Conservation (phyloP, 2,888 invertebrate genomes). For the Conistra vaccinii region DNA sequence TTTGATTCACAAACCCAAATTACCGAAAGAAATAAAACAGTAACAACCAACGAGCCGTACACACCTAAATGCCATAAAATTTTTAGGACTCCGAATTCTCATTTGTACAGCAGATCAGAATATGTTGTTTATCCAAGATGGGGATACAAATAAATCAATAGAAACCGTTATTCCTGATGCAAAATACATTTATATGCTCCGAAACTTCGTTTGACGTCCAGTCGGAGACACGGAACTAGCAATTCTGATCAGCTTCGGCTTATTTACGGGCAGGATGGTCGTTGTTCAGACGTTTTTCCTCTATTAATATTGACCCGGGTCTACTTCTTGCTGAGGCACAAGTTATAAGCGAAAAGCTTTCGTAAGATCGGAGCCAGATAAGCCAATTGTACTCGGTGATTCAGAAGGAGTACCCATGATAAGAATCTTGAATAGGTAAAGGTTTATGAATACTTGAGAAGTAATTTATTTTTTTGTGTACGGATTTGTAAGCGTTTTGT, state of each 20-base stretch:
- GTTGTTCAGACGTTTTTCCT: constrained; percentile 70
- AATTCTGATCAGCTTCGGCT: constrained; percentile 68
- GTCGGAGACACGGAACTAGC: constrained; percentile 65
- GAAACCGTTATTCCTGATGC: constrained; percentile 47
- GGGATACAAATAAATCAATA: constrained; percentile 59
- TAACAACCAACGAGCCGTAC: constrained; percentile 30
- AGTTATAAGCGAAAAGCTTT: constrained; percentile 48
- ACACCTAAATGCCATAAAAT: constrained; percentile 46
- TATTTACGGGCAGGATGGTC: constrained; percentile 71
- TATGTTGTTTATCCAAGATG: constrained; percentile 52
- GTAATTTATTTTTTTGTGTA: constrained; percentile 40
- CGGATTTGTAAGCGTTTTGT: constrained; percentile 31
- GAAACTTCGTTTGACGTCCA: constrained; percentile 45
- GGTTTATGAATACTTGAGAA: constrained; percentile 32
- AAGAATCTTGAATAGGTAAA: constrained; percentile 31
- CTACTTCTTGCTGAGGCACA: constrained; percentile 50
- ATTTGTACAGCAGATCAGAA: constrained; percentile 38
- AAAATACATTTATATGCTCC: constrained; percentile 59
- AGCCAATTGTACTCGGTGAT: constrained; percentile 27
- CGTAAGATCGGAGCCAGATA: constrained; percentile 15
- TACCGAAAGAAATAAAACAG: constrained; percentile 46
- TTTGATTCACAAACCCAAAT: constrained; percentile 19
- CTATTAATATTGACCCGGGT: constrained; percentile 76
- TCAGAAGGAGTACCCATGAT: constrained; percentile 19
- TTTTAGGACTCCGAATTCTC: constrained; percentile 51